Base-by-base conservation (phyloP, 2,888 invertebrate genomes). In the Synergus itoensis region DNA sequence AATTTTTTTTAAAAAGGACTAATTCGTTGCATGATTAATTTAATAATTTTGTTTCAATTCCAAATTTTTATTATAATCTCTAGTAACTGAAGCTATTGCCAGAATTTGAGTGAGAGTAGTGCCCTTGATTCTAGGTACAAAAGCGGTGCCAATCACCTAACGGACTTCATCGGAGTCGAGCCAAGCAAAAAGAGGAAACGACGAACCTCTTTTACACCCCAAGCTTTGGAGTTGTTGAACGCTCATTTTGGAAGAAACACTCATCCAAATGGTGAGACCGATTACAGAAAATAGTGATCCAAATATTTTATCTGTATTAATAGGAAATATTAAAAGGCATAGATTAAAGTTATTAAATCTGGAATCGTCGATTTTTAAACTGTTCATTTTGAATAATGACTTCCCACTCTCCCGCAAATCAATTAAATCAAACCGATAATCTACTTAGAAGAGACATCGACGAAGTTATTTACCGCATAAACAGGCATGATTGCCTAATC, bases 201-300 rank as follows among this genome's bases (percentile, higher is more conserved):
- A 88, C 95, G 99, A 89, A 99, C 99, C 57, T 99, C 99, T 0
- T 99, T 99, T 93, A 99, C 99, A 5, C 99, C 99, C 1, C 98
- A 98, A 92, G 99, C 99, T 16, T 93, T 99, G 88, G 99, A 99
- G 93, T 94, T 98, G 83, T 94, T 99, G 80, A 99, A 99, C 92
- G 97, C 97, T 80, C 98, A 99, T 93, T 99, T 99, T 91, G 98
- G 98, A 93, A 95, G 97, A 89, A 99, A 99, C 93, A 99, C 99
- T 79, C 99, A 99, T 94, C 99, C 99, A 57, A 98, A 99, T 93
- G 99, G 99, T 98, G 93, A 93, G 91, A 28, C 60, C 53, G 14
- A 76, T 12, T 62, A 53, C 21, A 21, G 5, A n/a, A 45, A 57
- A 53, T 7, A 36, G 36, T 36, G 36, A 36, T 36, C 36, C 0